Conservation (phyloP, 2,888 invertebrate species). For the Polymixis flavicincta region DNA sequence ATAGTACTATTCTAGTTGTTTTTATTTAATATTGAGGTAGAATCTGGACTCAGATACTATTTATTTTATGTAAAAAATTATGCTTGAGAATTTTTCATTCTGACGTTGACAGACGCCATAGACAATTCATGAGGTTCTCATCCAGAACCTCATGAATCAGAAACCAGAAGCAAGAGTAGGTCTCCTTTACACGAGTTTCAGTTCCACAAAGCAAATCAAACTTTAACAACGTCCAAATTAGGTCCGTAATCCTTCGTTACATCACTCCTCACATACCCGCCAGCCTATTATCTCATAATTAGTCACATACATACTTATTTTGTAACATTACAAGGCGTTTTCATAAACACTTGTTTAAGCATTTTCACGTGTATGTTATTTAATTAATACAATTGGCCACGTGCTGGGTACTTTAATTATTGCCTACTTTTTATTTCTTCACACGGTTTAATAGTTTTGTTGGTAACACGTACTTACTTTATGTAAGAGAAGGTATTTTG, state of each 20-base stretch:
- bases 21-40: too few species aligned
- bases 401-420: constrained; percentile 23
- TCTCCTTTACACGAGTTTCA: too few species aligned
- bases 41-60: too few species aligned
- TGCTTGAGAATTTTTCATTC: too few species aligned
- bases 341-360: constrained; percentile 37
- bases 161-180: too few species aligned
- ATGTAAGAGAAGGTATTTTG: background rate
- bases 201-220: too few species aligned
- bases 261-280: background rate
- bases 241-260: background rate
- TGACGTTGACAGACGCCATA: too few species aligned
- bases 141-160: too few species aligned
- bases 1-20: too few species aligned
- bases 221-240: too few species aligned
- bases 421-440: constrained; percentile 13
- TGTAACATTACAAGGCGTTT: constrained; percentile 9
- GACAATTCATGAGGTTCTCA: too few species aligned
- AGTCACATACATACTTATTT: constrained; percentile 19
- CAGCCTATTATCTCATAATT: constrained; percentile 28
- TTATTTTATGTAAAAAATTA: too few species aligned
- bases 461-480: background rate
- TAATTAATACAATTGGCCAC: constrained; percentile 16
- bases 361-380: constrained; percentile 26
- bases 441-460: background rate